Conservation (phyloP, 2,888 invertebrate species). For the Abscondita cerata region DNA sequence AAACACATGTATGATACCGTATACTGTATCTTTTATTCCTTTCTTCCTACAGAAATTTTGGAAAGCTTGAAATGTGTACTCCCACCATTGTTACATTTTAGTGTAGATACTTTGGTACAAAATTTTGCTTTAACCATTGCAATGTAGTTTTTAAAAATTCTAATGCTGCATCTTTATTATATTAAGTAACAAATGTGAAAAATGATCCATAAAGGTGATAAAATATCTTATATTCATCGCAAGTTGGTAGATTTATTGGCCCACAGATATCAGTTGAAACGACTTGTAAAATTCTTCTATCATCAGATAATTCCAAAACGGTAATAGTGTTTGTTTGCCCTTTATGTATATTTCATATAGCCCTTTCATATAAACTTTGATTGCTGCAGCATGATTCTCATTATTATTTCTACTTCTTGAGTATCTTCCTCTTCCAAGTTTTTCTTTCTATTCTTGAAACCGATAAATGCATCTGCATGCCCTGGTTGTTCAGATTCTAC, state of each 20-base stretch:
- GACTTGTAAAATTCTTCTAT: slow-evolving; percentile 29
- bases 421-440: no score
- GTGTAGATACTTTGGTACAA: neutral
- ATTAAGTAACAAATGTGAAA: slow-evolving; percentile 13
- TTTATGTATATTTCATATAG: slow-evolving; percentile 25
- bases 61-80: slow-evolving; percentile 6
- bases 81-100: slow-evolving; percentile 9
- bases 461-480: neutral
- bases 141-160: neutral
- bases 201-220: slow-evolving; percentile 21
- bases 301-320: slow-evolving; percentile 20
- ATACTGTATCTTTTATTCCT: slow-evolving; percentile 23
- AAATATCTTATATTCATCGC: slow-evolving; percentile 19
- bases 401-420: no score
- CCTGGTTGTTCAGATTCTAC: no score
- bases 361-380: no score
- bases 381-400: no score
- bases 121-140: neutral
- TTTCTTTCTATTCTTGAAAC: no score
- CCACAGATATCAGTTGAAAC: slow-evolving; percentile 34
- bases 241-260: slow-evolving; percentile 19
- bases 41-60: slow-evolving; percentile 15
- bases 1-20: slow-evolving; percentile 6
- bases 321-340: slow-evolving; percentile 25
- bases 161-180: slow-evolving; percentile 10